Conservation (phyloP, 1,140 invertebrate species). For the Neuroterus valhalla region DNA sequence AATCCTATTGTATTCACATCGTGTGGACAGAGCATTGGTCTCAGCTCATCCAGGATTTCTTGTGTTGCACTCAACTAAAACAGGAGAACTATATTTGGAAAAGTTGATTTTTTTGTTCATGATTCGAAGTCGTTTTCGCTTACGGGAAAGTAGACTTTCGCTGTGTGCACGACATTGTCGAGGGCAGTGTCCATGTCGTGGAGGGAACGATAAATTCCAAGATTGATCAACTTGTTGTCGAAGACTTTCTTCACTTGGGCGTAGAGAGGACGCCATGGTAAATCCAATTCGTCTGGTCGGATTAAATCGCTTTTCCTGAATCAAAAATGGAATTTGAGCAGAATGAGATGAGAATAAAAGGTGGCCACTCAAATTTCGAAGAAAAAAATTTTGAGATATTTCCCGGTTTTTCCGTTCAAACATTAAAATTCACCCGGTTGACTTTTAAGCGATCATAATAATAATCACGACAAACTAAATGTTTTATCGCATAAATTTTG, state of each 20-base stretch:
- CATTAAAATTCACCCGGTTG: too few relatives aligned
- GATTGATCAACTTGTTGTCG: slow-evolving; percentile 70
- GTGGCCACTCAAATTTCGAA: too few relatives aligned
- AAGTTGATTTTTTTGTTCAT: slow-evolving; percentile 34
- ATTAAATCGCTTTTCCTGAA: slow-evolving; percentile 87
- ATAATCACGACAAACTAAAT: too few relatives aligned
- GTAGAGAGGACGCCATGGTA: slow-evolving; percentile 92
- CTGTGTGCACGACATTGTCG: slow-evolving; percentile 54
- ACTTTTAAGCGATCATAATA: too few relatives aligned
- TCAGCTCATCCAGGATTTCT: slow-evolving; percentile 91
- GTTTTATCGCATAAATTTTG: too few relatives aligned
- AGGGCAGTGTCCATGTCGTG: slow-evolving; percentile 69
- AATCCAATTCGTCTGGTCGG: slow-evolving; percentile 84
- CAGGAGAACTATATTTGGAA: slow-evolving; percentile 41
- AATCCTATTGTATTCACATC: slow-evolving; percentile 77
- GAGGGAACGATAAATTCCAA: slow-evolving; percentile 80
- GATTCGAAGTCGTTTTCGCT: slow-evolving; percentile 45
- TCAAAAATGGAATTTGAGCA: background rate
- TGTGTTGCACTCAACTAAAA: slow-evolving; percentile 80
- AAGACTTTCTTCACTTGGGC: slow-evolving; percentile 77
- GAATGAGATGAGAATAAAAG: too few relatives aligned
- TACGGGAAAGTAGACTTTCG: slow-evolving; percentile 71
- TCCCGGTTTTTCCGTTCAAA: too few relatives aligned
- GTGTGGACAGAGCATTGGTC: slow-evolving; percentile 85
- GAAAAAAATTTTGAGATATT: too few relatives aligned